A percentile compares a stretch with the other conserved stretches of the same genome.
phyloP scores from a whole-genome alignment of 2,797 vertebrate species.

The Thaleichthys pacificus region DNA sequence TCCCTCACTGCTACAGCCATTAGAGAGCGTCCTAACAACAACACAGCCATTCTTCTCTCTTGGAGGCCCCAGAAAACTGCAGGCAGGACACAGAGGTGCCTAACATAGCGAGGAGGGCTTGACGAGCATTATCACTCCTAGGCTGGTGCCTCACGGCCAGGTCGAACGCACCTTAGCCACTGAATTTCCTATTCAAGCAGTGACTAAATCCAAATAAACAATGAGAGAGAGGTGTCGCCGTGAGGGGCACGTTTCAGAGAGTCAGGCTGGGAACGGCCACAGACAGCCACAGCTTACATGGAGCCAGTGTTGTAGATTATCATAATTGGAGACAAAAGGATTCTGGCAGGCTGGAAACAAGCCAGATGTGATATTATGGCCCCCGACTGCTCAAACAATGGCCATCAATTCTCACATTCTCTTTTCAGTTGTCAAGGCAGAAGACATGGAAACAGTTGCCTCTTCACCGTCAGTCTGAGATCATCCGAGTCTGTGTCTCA shows the following conservation, averaged over 20 bases:
- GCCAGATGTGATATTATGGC: constrained; percentile 61
- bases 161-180: background rate
- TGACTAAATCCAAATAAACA: background rate
- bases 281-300: constrained; percentile 51
- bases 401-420: constrained; percentile 47
- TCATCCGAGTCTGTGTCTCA: background rate
- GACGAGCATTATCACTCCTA: too few species aligned
- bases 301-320: constrained; percentile 60
- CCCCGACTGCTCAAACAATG: constrained; percentile 53
- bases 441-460: background rate
- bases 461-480: background rate
- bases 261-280: constrained; percentile 37
- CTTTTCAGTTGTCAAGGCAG: constrained; percentile 38
- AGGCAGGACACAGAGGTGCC: background rate
- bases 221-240: background rate
- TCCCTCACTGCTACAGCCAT: constrained; percentile 24
- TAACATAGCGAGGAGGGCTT: background rate
- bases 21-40: background rate
- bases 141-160: background rate
- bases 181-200: background rate
- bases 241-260: constrained; percentile 22
- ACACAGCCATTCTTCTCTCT: background rate
- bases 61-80: background rate
- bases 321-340: constrained; percentile 61
- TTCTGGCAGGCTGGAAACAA: constrained; percentile 45